phyloP scores from a whole-genome alignment of 2,797 vertebrate species.

The Hippoglossus hippoglossus region DNA sequence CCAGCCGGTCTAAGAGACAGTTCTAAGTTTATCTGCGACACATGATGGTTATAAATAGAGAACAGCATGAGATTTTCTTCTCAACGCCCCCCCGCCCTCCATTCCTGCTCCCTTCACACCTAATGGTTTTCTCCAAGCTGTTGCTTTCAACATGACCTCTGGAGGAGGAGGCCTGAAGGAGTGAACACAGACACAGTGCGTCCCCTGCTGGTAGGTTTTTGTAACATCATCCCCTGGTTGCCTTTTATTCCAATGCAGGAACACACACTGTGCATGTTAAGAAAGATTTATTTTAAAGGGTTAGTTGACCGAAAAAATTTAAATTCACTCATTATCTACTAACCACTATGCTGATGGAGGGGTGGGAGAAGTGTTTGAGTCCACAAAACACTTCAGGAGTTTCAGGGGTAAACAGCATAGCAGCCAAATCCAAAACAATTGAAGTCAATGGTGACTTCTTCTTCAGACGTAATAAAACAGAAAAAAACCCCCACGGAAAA shows the following conservation, averaged over 20 bases:
- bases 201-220: slow-evolving; percentile 43
- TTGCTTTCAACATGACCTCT: slow-evolving; percentile 21
- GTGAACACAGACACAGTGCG: slow-evolving; percentile 4
- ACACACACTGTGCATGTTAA: no score
- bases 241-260: neutral
- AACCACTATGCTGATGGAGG: no score
- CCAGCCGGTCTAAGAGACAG: neutral
- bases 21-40: slow-evolving; percentile 66
- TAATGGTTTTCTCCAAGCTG: slow-evolving; percentile 39
- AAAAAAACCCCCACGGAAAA: no score
- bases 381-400: no score
- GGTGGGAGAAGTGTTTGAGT: no score
- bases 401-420: no score
- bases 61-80: slow-evolving; percentile 43
- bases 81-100: slow-evolving; percentile 12
- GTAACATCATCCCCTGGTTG: slow-evolving; percentile 5
- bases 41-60: slow-evolving; percentile 73
- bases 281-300: no score
- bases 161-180: slow-evolving; percentile 14
- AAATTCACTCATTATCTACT: no score
- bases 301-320: no score
- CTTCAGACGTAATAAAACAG: no score
- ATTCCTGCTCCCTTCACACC: slow-evolving; percentile 25
- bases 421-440: no score
- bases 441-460: no score